Evolutionary conservation across 2,888 invertebrate genomes (phyloP).

Genomic region (Cephus rjabovi): DNA sequence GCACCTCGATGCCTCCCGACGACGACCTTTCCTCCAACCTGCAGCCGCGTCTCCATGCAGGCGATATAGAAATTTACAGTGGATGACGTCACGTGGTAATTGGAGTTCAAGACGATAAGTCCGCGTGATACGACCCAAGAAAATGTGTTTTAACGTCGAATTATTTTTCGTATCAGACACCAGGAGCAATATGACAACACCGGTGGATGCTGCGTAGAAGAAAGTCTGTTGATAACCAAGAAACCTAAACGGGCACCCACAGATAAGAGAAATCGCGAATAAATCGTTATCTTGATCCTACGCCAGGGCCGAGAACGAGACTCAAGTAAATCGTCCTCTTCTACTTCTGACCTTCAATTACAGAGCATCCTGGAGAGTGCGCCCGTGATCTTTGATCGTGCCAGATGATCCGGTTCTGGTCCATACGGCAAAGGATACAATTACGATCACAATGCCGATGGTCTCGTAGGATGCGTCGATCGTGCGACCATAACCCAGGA

Average conservation of each 20-base stretch:
- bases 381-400: slow-evolving; percentile 49
- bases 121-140: background rate
- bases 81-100: background rate
- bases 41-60: slow-evolving; percentile 52
- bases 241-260: background rate
- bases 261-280: background rate
- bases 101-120: background rate
- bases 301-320: background rate
- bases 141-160: background rate
- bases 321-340: background rate
- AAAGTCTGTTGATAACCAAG: background rate
- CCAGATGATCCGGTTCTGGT: slow-evolving; percentile 53
- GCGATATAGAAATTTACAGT: background rate
- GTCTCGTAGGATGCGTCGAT: background rate
- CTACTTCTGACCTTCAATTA: slow-evolving; percentile 10
- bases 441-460: slow-evolving; percentile 52
- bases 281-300: background rate
- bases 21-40: slow-evolving; percentile 57
- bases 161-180: background rate
- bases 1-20: slow-evolving; percentile 58
- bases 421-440: slow-evolving; percentile 43
- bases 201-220: background rate
- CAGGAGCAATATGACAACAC: background rate
- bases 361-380: slow-evolving; percentile 38
- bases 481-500: background rate